Base-by-base conservation (phyloP, 2,113 vertebrate species). In the Leucosticte australis region DNA sequence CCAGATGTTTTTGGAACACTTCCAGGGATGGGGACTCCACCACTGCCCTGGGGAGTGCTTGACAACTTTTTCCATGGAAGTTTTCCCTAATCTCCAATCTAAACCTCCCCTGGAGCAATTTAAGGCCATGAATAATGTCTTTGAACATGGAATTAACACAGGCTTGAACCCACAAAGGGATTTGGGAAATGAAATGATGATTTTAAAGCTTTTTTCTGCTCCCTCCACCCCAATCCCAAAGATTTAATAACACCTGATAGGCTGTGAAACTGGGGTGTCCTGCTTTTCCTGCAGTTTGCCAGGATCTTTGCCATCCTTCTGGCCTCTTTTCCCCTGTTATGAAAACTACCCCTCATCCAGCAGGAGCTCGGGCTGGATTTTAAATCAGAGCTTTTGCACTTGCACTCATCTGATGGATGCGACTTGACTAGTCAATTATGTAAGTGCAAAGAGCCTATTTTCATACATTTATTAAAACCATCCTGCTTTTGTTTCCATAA, bases 391-490 rank as follows among this genome's bases (percentile, higher is more conserved):
- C 46, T 85, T 73, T 30, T 78, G 53, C 60, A 27, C 55, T 93
- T 53, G 71, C 52, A 44, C 33, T 69, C 27, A 44, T 81, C 50
- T 93, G 82, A 94, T 28, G 63, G 91, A 87, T 85, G 41, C 12
- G 13, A 80, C 52, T 19, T 85, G 91, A 77, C 90, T 70, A 84
- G 42, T 15, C 71, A 42, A 39, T 82, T 90, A 85, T 14, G 6
- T 75, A 82, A 92, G 83, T 15, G 30, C 55, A 28, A 89, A 62
- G 65, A 84, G 68, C 49, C 78, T 28, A 22, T 93, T 88, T 82
- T 76, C 82, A 83, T 71, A 26, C 52, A 81, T 78, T 75, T 77
- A 78, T 70, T 85, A 71, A 89, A 87, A 79, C 22, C 62, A 68
- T 1, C 2, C 12, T 9, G 68, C 52, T 35, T 71, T 68, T 80